Evolutionary conservation across 2,113 vertebrate genomes (phyloP), one percentile per base, ranked within the genome.

Genomic region (Burhinus bistriatus): DNA sequence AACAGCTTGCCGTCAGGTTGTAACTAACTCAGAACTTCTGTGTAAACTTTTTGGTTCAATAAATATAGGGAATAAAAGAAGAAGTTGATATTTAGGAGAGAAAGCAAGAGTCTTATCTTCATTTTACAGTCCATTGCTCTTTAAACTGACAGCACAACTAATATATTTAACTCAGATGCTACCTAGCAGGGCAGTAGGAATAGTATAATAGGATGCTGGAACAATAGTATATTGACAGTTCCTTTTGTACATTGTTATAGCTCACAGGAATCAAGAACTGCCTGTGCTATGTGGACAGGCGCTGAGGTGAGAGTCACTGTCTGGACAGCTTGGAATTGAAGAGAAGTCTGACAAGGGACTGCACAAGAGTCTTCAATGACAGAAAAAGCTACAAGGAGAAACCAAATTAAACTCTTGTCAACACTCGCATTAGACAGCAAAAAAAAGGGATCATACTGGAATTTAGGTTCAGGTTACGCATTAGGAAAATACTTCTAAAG

Each of bases 21-120:
- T 57, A 93, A 73, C 45, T 78, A 72, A 81, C 59, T 94, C 44
- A 55, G 79, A 96, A 90, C 51, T 93, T 85, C 71, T 32, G 34
- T 51, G 38, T 11, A 93, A 94, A 92, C 27, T 73, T 91, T 83
- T 83, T 89, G 13, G 52, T 92, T 92, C 85, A 90, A 73, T 81
- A 84, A 94, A 85, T 52, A 84, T 12, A 42, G 2, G 30, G 55
- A 71, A 71, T 47, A 91, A 58, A 91, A 94, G 4, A 58, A 22
- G 12, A 3, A 38, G 23, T 6, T 83, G 27, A 52, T 80, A 89
- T 72, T 95, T 93, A 83, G 8, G 20, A 49, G 25, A 72, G 66
- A 92, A 92, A 92, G 21, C 30, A 89, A 86, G 34, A 92, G 7
- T 29, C 47, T 87, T 80, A 70, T 54, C n/a, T 80, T 85, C 6